Conservation (phyloP, 2,113 vertebrate genomes). For the Zapornia atra region DNA sequence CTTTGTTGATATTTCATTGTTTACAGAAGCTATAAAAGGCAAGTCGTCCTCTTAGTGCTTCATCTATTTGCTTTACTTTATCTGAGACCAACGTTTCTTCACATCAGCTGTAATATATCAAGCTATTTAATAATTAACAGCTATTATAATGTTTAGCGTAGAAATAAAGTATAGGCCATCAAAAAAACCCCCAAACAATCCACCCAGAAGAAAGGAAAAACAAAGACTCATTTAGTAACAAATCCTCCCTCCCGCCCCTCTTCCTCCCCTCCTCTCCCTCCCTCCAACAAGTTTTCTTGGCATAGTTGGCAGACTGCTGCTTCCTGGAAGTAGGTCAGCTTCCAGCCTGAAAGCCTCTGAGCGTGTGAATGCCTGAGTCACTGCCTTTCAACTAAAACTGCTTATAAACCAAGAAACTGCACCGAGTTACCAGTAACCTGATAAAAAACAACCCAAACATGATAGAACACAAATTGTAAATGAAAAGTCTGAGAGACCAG, state of each 20-base stretch:
- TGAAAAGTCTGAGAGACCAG: background rate
- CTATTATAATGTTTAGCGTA: background rate
- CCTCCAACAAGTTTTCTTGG: background rate
- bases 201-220: background rate
- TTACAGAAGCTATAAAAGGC: background rate
- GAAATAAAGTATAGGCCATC: background rate
- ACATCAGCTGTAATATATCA: background rate
- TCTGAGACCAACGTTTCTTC: background rate
- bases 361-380: background rate
- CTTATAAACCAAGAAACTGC: background rate
- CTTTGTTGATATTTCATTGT: background rate
- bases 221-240: background rate
- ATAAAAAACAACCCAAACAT: background rate
- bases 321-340: slow-evolving; percentile 36
- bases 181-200: too few species aligned
- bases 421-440: background rate
- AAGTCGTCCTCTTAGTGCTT: background rate
- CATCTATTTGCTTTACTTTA: background rate
- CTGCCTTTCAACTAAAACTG: background rate
- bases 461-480: rapidly evolving
- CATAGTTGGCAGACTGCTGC: background rate
- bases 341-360: background rate
- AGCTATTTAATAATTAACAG: background rate
- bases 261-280: background rate
- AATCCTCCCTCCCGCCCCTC: background rate